These are phyloP conservation scores for Darevskia mixta DNA, from an alignment of 2,797 vertebrate species.

Conservation along the genomic window DNA sequence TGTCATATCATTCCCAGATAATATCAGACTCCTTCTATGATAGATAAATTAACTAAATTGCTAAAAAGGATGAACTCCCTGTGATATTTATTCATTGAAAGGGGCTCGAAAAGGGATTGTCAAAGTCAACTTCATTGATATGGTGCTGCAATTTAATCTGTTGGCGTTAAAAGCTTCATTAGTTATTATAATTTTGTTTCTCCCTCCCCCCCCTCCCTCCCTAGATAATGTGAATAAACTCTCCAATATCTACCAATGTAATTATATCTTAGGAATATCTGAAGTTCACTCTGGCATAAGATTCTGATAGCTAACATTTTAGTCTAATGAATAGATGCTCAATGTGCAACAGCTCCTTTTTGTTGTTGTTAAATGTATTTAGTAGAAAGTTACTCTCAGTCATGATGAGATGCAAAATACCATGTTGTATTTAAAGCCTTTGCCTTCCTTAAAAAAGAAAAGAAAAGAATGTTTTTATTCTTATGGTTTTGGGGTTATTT, in stretches of 20 bases:
- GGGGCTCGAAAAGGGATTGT: background rate
- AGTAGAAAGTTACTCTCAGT: background rate
- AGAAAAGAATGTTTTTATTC: too few relatives aligned
- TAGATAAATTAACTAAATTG: conserved; percentile 46
- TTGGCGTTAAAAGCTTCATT: conserved; percentile 8
- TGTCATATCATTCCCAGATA: background rate
- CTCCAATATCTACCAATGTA: background rate
- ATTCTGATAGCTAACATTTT: conserved; percentile 1
- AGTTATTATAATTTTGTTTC: conserved; percentile 2
- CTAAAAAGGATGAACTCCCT: background rate
- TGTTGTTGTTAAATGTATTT: conserved; percentile 6
- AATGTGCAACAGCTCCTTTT: conserved; percentile 2
- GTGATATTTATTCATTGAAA: background rate
- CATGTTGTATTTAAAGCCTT: too few relatives aligned
- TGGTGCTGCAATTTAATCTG: background rate
- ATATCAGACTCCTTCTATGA: background rate
- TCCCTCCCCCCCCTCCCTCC: background rate
- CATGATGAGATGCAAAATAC: too few relatives aligned
- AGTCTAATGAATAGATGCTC: conserved; percentile 26
- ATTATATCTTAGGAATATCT: conserved; percentile 7
- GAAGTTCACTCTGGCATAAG: conserved; percentile 33
- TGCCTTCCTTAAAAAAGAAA: too few relatives aligned
- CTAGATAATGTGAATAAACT: conserved; percentile 1
- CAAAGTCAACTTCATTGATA: background rate
- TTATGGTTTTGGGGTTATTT: too few relatives aligned